Conservation (phyloP, 2,113 vertebrate genomes). For the Dendrocopos noguchii region DNA sequence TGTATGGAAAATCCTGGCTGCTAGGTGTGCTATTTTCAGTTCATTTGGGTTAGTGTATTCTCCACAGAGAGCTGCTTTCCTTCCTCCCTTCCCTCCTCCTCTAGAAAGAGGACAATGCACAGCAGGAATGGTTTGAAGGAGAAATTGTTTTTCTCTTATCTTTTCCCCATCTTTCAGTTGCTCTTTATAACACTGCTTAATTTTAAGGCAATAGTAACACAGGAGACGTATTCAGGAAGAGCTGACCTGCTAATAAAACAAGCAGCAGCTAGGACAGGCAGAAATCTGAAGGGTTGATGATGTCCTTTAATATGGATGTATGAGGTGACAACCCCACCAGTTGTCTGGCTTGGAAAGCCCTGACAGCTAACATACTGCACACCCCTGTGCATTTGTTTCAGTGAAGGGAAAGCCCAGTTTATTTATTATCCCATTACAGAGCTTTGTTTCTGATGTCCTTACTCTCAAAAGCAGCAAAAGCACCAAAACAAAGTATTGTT, state of each 20-base stretch:
- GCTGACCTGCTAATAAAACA: background rate
- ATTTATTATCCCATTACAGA: background rate
- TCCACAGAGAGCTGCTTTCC: background rate
- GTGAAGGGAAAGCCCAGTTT: background rate
- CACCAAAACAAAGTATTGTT: conserved; percentile 38
- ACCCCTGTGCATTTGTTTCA: background rate
- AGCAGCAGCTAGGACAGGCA: background rate
- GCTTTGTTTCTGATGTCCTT: conserved; percentile 14
- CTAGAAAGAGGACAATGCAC: background rate
- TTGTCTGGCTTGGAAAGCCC: background rate
- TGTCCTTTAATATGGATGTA: background rate
- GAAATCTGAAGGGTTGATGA: background rate
- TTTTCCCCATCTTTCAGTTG: background rate
- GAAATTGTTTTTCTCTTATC: background rate
- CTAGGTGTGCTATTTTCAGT: background rate
- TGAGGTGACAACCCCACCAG: background rate
- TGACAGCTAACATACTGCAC: background rate
- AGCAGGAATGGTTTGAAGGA: background rate
- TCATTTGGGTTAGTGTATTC: background rate
- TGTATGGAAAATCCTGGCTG: background rate
- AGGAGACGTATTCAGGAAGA: background rate
- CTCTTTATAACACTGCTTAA: background rate
- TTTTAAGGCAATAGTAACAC: background rate
- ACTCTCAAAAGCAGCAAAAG: background rate
- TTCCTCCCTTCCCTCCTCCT: background rate